phyloP scores from a whole-genome alignment of 2,888 invertebrate genomes.

The Platerodrilus igneus region DNA sequence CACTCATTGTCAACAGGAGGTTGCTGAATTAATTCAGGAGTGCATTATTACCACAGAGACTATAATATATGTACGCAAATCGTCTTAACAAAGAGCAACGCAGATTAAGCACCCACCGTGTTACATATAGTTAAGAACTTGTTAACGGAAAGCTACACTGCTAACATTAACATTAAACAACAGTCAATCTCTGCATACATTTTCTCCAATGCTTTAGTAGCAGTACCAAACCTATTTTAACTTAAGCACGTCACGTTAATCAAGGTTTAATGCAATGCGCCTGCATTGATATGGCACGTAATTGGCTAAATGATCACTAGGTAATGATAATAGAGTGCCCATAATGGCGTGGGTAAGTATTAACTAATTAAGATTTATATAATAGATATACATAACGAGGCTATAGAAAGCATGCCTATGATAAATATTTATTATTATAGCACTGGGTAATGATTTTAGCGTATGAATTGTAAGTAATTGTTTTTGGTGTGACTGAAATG shows the following conservation, averaged over 20 bases:
- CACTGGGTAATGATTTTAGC: conserved; percentile 14
- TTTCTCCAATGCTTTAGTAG: conserved; percentile 5
- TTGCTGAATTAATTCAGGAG: too few species aligned
- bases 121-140: not conserved
- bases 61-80: too few species aligned
- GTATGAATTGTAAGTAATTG: too few species aligned
- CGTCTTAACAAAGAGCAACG: too few species aligned
- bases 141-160: conserved; percentile 4
- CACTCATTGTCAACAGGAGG: too few species aligned
- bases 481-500: too few species aligned
- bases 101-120: too few species aligned
- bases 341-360: conserved; percentile 40
- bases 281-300: conserved; percentile 38
- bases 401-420: conserved; percentile 26
- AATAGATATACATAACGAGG: conserved; percentile 38
- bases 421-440: conserved; percentile 25
- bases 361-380: conserved; percentile 44
- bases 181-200: conserved; percentile 11
- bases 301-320: conserved; percentile 38
- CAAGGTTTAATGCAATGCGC: conserved; percentile 29
- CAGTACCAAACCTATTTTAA: conserved; percentile 10
- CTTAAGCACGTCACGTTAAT: conserved; percentile 25
- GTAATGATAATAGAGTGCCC: conserved; percentile 43
- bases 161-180: conserved; percentile 17
- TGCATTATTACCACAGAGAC: too few species aligned